phyloP scores from a whole-genome alignment of 2,113 vertebrate genomes.

The Gobius niger region DNA sequence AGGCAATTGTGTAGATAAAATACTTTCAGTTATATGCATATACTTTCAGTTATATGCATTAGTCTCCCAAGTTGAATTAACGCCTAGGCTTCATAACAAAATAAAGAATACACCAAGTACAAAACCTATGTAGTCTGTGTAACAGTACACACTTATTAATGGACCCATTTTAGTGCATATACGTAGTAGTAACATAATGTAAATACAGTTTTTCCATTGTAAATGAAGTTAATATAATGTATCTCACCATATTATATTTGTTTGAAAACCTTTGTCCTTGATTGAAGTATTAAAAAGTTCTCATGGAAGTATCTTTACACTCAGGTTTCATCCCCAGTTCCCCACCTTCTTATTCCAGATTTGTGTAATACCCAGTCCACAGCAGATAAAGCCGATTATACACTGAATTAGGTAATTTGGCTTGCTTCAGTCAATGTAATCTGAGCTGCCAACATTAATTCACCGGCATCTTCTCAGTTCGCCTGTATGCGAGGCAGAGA shows the following conservation, averaged over 20 bases:
- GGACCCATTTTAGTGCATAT: too few relatives aligned
- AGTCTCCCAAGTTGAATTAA: too few relatives aligned
- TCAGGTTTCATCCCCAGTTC: conserved; percentile 23
- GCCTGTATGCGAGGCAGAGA: background rate
- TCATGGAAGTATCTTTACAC: conserved; percentile 4
- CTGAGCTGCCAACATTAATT: conserved; percentile 20
- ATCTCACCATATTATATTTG: background rate
- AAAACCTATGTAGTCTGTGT: too few relatives aligned
- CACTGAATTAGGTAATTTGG: conserved; percentile 57
- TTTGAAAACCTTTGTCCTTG: background rate
- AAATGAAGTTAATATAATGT: too few relatives aligned
- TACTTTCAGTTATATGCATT: too few relatives aligned
- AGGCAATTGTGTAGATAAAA: too few relatives aligned
- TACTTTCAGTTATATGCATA: too few relatives aligned
- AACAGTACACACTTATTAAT: too few relatives aligned
- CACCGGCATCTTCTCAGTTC: conserved; percentile 16
- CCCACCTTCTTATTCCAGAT: conserved; percentile 46
- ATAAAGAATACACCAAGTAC: too few relatives aligned
- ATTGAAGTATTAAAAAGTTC: conserved; percentile 1
- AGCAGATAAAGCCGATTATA: conserved; percentile 62
- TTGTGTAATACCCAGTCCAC: conserved; percentile 51
- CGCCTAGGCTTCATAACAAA: too few relatives aligned
- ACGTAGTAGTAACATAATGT: too few relatives aligned
- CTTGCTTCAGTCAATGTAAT: conserved; percentile 47
- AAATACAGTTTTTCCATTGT: too few relatives aligned